Evolutionary conservation across 2,888 invertebrate species (phyloP).

Genomic region (Anorthoa munda): DNA sequence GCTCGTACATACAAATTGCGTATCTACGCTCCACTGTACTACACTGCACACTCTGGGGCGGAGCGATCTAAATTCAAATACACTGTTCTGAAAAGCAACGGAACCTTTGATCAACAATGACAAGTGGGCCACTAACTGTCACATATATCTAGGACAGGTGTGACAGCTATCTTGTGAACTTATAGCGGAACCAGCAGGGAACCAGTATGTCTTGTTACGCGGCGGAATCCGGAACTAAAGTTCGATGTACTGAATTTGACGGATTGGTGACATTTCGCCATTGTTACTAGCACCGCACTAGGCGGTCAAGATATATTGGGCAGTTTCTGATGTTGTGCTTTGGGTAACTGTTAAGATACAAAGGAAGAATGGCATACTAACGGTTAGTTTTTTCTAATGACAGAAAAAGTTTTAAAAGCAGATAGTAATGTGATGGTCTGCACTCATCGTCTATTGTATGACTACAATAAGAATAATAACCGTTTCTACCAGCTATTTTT

Average conservation of each 20-base stretch:
- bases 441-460: neutral
- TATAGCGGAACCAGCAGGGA: neutral
- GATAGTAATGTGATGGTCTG: neutral
- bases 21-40: neutral
- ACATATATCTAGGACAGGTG: conserved; percentile 23
- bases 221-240: conserved; percentile 1
- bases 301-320: conserved; percentile 3
- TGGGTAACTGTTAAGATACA: conserved; percentile 28
- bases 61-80: conserved; percentile 36
- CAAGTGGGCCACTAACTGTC: conserved; percentile 33
- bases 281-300: conserved; percentile 8
- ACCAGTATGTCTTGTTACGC: conserved; percentile 11
- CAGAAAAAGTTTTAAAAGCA: neutral
- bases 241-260: conserved; percentile 25
- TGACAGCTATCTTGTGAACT: conserved; percentile 28
- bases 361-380: conserved; percentile 7
- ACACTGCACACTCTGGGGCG: neutral
- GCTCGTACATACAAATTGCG: conserved; percentile 17
- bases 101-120: conserved; percentile 52
- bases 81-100: conserved; percentile 48
- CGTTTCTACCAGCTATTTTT: neutral
- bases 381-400: conserved; percentile 6
- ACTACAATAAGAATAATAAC: neutral
- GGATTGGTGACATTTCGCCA: conserved; percentile 10
- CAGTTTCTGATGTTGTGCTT: conserved; percentile 1